These are phyloP conservation scores for Cheilosia variabilis DNA, from an alignment of 2,888 invertebrate genomes.

Conservation along the genomic window DNA sequence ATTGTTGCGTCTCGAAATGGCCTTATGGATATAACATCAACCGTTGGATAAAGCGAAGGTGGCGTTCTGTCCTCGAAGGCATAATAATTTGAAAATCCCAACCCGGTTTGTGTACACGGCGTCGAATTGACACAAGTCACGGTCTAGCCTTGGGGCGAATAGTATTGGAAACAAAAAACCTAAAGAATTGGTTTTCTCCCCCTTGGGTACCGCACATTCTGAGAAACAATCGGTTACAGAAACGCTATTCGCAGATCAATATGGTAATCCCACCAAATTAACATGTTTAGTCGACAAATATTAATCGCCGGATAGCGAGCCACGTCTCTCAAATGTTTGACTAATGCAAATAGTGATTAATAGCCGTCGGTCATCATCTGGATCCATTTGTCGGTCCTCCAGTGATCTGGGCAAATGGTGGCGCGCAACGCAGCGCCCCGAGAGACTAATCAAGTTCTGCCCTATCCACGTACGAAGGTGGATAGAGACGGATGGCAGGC, in stretches of 20 bases:
- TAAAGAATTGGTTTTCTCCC: slow-evolving; percentile 22
- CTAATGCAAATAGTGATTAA: slow-evolving; percentile 75
- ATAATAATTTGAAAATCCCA: not conserved
- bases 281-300: slow-evolving; percentile 74
- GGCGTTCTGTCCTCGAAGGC: too few species aligned
- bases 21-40: too few species aligned
- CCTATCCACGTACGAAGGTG: slow-evolving; percentile 1
- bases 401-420: slow-evolving; percentile 50
- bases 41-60: too few species aligned
- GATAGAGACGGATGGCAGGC: slow-evolving; percentile 35
- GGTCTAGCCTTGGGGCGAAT: slow-evolving; percentile 1
- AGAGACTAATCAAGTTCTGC: slow-evolving; percentile 68
- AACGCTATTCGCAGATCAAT: slow-evolving; percentile 30
- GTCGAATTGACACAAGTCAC: slow-evolving; percentile 4
- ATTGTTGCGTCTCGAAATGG: not conserved
- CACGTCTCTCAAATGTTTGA: slow-evolving; percentile 60
- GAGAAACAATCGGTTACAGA: slow-evolving; percentile 1
- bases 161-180: slow-evolving; percentile 23
- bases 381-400: slow-evolving; percentile 66
- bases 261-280: slow-evolving; percentile 70
- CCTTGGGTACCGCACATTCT: not conserved
- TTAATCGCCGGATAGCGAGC: slow-evolving; percentile 64
- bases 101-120: not conserved
- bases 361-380: slow-evolving; percentile 66
- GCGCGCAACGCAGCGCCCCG: slow-evolving; percentile 47